Percentiles rank a stretch among this genome's conserved stretches.
phyloP scores from a whole-genome alignment of 2,113 vertebrate genomes.

The Myodes glareolus region DNA sequence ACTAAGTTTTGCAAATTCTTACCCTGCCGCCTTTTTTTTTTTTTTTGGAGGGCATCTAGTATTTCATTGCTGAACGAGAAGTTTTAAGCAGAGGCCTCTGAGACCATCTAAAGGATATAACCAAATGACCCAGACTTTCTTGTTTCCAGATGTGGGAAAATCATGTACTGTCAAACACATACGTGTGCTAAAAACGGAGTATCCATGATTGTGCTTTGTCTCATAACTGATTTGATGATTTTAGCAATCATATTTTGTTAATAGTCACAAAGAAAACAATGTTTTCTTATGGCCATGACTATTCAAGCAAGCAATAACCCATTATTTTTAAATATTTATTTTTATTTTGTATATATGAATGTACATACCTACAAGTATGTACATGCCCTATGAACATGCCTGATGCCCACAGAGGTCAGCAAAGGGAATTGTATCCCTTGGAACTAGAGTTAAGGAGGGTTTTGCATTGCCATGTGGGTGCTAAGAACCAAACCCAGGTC shows the following conservation, averaged over 20 bases:
- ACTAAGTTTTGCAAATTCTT: constrained; percentile 49
- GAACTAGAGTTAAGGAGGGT: background rate
- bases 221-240: constrained; percentile 48
- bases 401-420: background rate
- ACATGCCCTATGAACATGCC: background rate
- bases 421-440: too few relatives aligned
- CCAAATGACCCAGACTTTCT: constrained; percentile 27
- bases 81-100: constrained; percentile 20
- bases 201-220: background rate
- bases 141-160: constrained; percentile 9
- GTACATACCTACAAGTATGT: background rate
- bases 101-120: constrained; percentile 5
- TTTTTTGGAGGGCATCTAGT: background rate
- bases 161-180: background rate
- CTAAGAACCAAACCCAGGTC: background rate
- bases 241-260: constrained; percentile 26
- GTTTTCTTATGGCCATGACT: constrained; percentile 40
- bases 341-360: background rate
- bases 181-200: background rate
- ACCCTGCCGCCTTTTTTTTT: background rate
- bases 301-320: background rate
- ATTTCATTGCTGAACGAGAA: constrained; percentile 9
- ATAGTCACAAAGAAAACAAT: constrained; percentile 38
- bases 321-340: constrained; percentile 8
- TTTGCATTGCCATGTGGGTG: background rate